A percentile compares a stretch with the other conserved stretches of the same genome.
phyloP scores from a whole-genome alignment of 2,797 vertebrate species.

The Anguilla anguilla region DNA sequence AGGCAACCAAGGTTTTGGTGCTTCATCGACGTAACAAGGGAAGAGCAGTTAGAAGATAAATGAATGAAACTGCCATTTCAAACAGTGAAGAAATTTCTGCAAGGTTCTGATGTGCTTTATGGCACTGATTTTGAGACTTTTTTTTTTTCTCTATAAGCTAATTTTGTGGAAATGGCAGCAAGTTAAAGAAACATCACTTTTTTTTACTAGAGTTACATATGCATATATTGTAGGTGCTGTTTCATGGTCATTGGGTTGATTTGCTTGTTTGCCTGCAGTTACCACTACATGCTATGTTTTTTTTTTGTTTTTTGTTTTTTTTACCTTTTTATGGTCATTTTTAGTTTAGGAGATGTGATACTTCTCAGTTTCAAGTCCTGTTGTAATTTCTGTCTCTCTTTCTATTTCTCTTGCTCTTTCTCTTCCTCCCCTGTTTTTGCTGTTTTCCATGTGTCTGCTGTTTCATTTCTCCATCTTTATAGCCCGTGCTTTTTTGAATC shows the following conservation, averaged over 20 bases:
- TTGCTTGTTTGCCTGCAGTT: too few species aligned
- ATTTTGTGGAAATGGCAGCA: too few species aligned
- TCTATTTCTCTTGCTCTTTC: background rate
- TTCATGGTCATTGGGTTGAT: background rate
- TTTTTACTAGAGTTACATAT: background rate
- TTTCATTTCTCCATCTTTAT: background rate
- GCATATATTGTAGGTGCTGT: background rate
- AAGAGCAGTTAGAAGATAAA: background rate
- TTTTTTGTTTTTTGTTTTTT: background rate
- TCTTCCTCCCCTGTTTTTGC: background rate
- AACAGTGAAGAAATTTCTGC: background rate
- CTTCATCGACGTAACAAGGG: background rate
- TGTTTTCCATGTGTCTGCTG: background rate
- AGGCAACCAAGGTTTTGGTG: background rate
- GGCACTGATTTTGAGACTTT: too few species aligned
- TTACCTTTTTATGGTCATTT: background rate
- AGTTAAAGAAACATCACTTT: too few species aligned
- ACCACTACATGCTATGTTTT: too few species aligned
- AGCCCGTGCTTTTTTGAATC: background rate
- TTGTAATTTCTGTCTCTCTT: background rate
- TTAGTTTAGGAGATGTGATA: background rate
- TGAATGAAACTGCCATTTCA: background rate
- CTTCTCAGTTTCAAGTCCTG: background rate
- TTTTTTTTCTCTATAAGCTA: background rate
- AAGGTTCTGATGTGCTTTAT: background rate